Percentiles rank a stretch among this genome's conserved stretches.
Conservation (phyloP, 64 coral and sea anemone species). For the Pachyseris speciosa region DNA sequence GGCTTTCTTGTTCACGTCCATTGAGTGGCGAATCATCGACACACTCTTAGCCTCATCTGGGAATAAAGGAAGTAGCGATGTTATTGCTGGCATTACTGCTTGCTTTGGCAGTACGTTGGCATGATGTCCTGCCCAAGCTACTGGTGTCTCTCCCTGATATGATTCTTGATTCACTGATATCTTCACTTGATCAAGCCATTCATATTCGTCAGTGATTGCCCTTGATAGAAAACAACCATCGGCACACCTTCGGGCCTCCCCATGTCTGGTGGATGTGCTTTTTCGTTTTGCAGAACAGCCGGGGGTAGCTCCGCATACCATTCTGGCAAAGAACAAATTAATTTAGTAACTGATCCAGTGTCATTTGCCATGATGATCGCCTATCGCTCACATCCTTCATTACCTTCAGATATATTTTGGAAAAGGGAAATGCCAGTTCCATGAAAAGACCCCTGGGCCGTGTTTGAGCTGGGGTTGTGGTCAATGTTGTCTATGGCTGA, state of each 20-base stretch:
- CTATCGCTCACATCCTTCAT: too few relatives aligned
- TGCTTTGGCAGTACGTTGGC: not conserved
- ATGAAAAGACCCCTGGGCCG: constrained; percentile 13
- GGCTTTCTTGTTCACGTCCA: constrained; percentile 48
- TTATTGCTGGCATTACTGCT: constrained; percentile 32
- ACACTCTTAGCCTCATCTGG: constrained; percentile 61
- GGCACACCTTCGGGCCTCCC: not conserved
- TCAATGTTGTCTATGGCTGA: constrained; percentile 48
- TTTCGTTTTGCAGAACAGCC: not conserved
- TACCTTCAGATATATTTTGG: not conserved
- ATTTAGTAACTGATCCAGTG: not conserved
- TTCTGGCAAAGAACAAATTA: constrained; percentile 25
- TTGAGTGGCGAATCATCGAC: constrained; percentile 59
- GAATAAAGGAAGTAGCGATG: constrained; percentile 47
- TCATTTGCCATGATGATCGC: too few relatives aligned
- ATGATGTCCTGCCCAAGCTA: constrained; percentile 34
- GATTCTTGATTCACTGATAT: not conserved
- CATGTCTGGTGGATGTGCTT: constrained; percentile 8
- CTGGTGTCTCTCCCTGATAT: not conserved
- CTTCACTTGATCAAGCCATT: not conserved
- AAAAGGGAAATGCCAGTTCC: constrained; percentile 47
- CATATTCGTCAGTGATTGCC: constrained; percentile 19
- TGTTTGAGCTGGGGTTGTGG: constrained; percentile 50
- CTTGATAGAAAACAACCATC: not conserved
- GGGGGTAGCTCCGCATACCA: constrained; percentile 44